Conservation (phyloP, 2,888 invertebrate species). For the Andricus quercusramuli region DNA sequence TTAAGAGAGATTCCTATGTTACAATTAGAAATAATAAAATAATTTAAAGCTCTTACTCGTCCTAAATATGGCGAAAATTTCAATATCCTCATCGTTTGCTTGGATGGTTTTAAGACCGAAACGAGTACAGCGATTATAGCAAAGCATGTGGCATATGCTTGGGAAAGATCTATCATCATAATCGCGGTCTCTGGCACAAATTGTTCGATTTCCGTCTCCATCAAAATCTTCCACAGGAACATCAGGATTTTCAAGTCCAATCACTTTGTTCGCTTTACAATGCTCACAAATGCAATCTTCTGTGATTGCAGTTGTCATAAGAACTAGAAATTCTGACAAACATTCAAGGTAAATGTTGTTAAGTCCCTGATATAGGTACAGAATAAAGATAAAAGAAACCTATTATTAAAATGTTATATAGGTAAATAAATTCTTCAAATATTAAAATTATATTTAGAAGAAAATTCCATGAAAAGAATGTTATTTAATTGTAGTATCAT, state of each 20-base stretch:
- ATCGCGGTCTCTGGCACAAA: conserved; percentile 73
- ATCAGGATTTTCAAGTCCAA: conserved; percentile 58
- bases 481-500: background rate
- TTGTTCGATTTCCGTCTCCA: conserved; percentile 65
- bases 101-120: conserved; percentile 57
- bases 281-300: conserved; percentile 61
- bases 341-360: no score
- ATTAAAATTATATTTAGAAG: background rate
- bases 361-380: no score
- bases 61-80: conserved; percentile 58
- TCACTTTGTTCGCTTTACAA: conserved; percentile 61
- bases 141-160: conserved; percentile 74
- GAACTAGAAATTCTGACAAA: conserved; percentile 13
- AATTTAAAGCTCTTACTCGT: conserved; percentile 66
- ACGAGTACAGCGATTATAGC: conserved; percentile 70
- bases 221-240: conserved; percentile 63
- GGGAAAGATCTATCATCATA: conserved; percentile 68
- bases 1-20: no score
- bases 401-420: background rate
- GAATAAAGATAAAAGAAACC: no score
- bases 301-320: conserved; percentile 15
- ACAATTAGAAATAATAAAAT: background rate
- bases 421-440: background rate
- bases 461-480: no score
- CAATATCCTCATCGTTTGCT: conserved; percentile 49